Evolutionary conservation across 2,113 vertebrate species (phyloP), one percentile per base, ranked within the genome.

Genomic region (Paralichthys olivaceus): DNA sequence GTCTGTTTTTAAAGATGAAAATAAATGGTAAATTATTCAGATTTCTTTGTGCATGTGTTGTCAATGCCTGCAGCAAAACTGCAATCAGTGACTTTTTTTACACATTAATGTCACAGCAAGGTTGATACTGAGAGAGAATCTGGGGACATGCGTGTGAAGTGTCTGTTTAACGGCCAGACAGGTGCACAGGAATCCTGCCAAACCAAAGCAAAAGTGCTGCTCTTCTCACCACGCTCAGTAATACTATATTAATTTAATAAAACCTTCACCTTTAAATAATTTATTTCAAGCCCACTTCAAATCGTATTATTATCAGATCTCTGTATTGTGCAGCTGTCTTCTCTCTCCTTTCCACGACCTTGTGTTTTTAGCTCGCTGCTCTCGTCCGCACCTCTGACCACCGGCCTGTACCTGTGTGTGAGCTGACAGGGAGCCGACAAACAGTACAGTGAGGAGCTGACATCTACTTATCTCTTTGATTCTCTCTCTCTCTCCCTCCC

Each of bases 381-480:
- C 45, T 11, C 45, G 14, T 49, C 17, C 45, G 3, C 45, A 49
- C 29, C 49, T 63, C 62, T 79, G 62, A 7, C 40, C 13, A 12
- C 40, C 14, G 40, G 40, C 37, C 37, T 40, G 37, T 4, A 40
- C 37, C 37, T 40, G 37, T 40, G 37, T 13, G 37, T 9, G 37
- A 40, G 37, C 37, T 4, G 37, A 13, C 37, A 40, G 12, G 37
- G 37, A 43, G 60, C 73, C 29, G 73, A 72, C 70, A 68, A 13
- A 13, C 45, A 59, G 73, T 1, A 26, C 59, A 28, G 37, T 26
- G 59, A 17, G 25, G 64, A 74, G 69, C 85, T 40, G 81, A 80
- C 69, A 69, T 74, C 63, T 72, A 26, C 83, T 82, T 79, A 78
- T 59, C 47, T 49, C 47, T 85, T 82, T 77, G 54, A 81, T 75